phyloP scores from a whole-genome alignment of 2,888 invertebrate genomes.

The Caenorhabditis sp. region DNA sequence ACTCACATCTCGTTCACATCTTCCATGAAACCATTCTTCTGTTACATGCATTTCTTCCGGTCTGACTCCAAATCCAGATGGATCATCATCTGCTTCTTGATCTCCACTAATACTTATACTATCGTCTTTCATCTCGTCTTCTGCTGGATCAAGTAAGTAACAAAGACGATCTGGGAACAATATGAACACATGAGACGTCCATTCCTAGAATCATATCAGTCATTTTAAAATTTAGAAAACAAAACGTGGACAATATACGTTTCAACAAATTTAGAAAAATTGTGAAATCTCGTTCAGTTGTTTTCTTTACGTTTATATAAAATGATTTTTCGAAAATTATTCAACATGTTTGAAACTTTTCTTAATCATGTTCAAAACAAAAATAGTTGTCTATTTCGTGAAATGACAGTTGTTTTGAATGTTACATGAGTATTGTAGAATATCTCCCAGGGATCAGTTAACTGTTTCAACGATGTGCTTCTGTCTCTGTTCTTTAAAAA shows the following conservation, averaged over 20 bases:
- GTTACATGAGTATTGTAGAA: no score
- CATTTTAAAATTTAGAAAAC: no score
- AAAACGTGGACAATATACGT: neutral
- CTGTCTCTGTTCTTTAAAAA: no score
- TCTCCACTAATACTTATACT: slow-evolving; percentile 61
- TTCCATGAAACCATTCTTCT: slow-evolving; percentile 71
- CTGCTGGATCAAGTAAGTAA: slow-evolving; percentile 56
- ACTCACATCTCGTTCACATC: slow-evolving; percentile 59
- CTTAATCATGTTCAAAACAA: no score
- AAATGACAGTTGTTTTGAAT: no score
- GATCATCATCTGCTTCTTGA: slow-evolving; percentile 60
- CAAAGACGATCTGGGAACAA: slow-evolving; percentile 68
- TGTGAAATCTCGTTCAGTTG: neutral
- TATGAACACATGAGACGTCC: slow-evolving; percentile 69
- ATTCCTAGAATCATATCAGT: slow-evolving; percentile 54
- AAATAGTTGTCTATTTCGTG: no score
- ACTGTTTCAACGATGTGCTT: no score
- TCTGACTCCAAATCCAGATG: slow-evolving; percentile 61
- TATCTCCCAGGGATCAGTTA: no score
- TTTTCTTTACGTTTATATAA: no score
- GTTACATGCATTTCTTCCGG: slow-evolving; percentile 71
- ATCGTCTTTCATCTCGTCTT: slow-evolving; percentile 51
- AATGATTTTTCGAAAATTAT: no score
- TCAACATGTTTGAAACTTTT: no score
- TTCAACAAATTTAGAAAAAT: neutral